Base-by-base conservation (phyloP, 2,113 vertebrate species). In the Rhizomys pruinosus region DNA sequence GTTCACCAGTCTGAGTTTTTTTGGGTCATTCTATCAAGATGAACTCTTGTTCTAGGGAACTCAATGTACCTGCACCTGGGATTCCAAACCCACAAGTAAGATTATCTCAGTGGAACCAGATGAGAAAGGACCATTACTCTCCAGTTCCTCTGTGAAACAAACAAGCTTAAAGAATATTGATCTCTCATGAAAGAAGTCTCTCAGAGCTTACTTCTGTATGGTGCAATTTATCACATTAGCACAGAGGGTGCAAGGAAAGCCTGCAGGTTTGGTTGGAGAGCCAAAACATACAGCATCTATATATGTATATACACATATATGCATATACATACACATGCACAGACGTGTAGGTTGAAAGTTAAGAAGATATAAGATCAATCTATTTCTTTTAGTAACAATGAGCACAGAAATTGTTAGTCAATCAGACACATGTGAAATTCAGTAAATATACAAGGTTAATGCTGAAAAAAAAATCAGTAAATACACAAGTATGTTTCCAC, bases 351-450 rank as follows among this genome's bases (percentile, higher is more conserved):
- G 57, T 29, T 63, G 55, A 63, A n/a, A 44, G 44, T 52, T 44
- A 37, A 61, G 29, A 81, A 91, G n/a, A 86, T 44, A 15, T 20
- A 84, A 64, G 37, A 64, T 68, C 74, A 96, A 81, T 1, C 17
- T 69, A 55, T 76, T 92, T 94, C 42, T 72, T 72, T 8, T 42
- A 78, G 27, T 63, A 68, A 92, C 5, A 94, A 74, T 61, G 29
- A 34, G 61, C 27, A 19, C 3, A 72, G 66, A 7, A 57, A 85
- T 61, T 91, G 37, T 74, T 93, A 71, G 69, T 29, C 19, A 47
- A 73, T 3, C 29, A 90, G 17, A 55, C 37, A 61, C 66, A 92
- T 92, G 11, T 72, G 29, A 86, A 90, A 77, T 89, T 92, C 88
- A 94, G 9, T 52, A 86, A 84, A 39, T 47, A 2, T 37, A 59